Percentiles rank a stretch among this genome's conserved stretches.
phyloP scores from a whole-genome alignment of 2,888 invertebrate species.

The Caenorhabditis sp. region DNA sequence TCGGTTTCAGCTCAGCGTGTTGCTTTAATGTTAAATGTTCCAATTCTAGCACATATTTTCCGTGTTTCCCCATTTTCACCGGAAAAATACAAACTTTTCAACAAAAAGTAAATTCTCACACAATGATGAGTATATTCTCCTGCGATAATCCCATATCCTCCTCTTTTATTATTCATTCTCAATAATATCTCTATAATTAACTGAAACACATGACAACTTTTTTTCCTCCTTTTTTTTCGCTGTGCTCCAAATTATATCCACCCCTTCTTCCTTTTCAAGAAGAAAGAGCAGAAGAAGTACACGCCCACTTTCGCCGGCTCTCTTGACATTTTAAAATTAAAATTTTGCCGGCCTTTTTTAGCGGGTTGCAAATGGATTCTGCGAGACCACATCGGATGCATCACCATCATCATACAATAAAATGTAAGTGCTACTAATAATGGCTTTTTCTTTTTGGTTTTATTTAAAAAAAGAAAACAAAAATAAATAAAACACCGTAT shows the following conservation, averaged over 20 bases:
- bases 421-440: background rate
- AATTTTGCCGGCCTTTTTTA: too few relatives aligned
- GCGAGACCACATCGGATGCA: background rate
- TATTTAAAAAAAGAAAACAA: too few relatives aligned
- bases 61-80: too few relatives aligned
- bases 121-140: background rate
- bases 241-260: background rate
- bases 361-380: background rate
- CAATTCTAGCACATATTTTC: too few relatives aligned
- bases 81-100: too few relatives aligned
- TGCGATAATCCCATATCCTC: background rate
- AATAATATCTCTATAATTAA: constrained; percentile 1
- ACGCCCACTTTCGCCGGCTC: background rate
- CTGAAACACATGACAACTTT: background rate
- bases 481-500: too few relatives aligned
- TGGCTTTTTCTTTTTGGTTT: constrained; percentile 2
- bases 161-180: background rate
- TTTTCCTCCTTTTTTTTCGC: background rate
- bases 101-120: too few relatives aligned
- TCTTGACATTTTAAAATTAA: background rate
- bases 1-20: too few relatives aligned
- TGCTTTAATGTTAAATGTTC: too few relatives aligned
- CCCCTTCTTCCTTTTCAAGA: background rate
- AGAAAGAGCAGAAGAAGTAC: background rate
- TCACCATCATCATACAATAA: background rate